These are phyloP conservation scores for Lasius fuliginosus DNA, from an alignment of 2,888 invertebrate species.

Conservation along the genomic window DNA sequence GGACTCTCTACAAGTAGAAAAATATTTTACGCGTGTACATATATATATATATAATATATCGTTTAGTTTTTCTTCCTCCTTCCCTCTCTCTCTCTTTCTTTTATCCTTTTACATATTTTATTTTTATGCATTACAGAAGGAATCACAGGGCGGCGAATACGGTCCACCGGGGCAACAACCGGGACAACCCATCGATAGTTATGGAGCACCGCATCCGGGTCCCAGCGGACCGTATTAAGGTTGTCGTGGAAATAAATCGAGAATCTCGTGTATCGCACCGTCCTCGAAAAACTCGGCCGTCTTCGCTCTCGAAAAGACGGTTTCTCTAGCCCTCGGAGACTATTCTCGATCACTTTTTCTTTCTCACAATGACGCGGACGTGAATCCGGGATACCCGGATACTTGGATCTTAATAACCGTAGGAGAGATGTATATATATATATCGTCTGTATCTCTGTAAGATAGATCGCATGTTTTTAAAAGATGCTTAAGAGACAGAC, in stretches of 20 bases:
- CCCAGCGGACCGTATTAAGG: constrained; percentile 76
- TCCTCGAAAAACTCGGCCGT: constrained; percentile 19
- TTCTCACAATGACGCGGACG: neutral
- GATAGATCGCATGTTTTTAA: constrained; percentile 42
- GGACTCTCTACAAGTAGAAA: constrained; percentile 1
- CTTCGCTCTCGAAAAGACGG: neutral
- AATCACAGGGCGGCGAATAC: constrained; percentile 80
- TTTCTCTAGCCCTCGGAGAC: constrained; percentile 12
- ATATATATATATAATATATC: no score
- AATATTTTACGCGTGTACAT: neutral
- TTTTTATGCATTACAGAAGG: constrained; percentile 78
- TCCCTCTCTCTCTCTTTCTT: neutral
- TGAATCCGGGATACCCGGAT: neutral
- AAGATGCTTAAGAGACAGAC: constrained; percentile 46
- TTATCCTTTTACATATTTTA: neutral
- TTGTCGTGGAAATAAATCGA: constrained; percentile 10
- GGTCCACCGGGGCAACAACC: constrained; percentile 84
- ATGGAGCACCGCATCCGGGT: constrained; percentile 86
- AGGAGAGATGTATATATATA: constrained; percentile 45
- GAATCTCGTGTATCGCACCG: constrained; percentile 9
- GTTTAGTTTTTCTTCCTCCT: neutral
- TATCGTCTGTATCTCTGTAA: constrained; percentile 26
- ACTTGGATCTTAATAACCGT: constrained; percentile 28
- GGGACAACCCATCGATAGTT: constrained; percentile 83
- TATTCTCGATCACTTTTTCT: constrained; percentile 26